Evolutionary conservation across 2,888 invertebrate species (phyloP).

Genomic region (Drosophila testacea): DNA sequence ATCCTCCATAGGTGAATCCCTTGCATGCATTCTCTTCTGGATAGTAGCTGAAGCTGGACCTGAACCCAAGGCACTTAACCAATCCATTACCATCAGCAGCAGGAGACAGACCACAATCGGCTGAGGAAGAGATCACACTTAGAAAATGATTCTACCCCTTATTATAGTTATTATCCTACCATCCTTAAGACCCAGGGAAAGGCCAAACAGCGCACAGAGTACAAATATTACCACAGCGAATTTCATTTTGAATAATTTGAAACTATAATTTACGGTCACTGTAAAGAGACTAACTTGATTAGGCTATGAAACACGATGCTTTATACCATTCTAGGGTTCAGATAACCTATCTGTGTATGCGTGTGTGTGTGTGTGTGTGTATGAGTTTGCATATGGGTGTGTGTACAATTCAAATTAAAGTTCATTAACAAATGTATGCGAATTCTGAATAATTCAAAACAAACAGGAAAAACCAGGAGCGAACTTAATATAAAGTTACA

Average conservation of each 20-base stretch:
- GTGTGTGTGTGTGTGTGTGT: not conserved
- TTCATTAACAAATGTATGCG: slow-evolving; percentile 65
- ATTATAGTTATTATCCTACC: slow-evolving; percentile 37
- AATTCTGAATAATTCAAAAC: slow-evolving; percentile 36
- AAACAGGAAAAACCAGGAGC: slow-evolving; percentile 4
- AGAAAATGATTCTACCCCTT: not conserved
- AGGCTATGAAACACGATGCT: slow-evolving; percentile 13
- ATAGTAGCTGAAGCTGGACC: slow-evolving; percentile 43
- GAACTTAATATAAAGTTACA: not conserved
- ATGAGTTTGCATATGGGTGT: slow-evolving; percentile 4
- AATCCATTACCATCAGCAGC: slow-evolving; percentile 53
- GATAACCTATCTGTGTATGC: slow-evolving; percentile 12
- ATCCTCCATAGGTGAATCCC: slow-evolving; percentile 42
- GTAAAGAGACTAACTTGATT: slow-evolving; percentile 44
- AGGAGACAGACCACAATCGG: slow-evolving; percentile 34
- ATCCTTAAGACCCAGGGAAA: slow-evolving; percentile 59
- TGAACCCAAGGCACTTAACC: slow-evolving; percentile 48
- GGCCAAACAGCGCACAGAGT: slow-evolving; percentile 55
- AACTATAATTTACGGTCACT: slow-evolving; percentile 7
- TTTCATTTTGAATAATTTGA: slow-evolving; percentile 45
- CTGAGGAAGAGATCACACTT: slow-evolving; percentile 17
- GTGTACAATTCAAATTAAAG: slow-evolving; percentile 27
- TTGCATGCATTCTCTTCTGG: slow-evolving; percentile 49
- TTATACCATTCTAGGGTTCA: slow-evolving; percentile 45
- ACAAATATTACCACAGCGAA: slow-evolving; percentile 46